These are phyloP conservation scores for Acrobasis consociella DNA, from an alignment of 2,888 invertebrate genomes.

Conservation along the genomic window DNA sequence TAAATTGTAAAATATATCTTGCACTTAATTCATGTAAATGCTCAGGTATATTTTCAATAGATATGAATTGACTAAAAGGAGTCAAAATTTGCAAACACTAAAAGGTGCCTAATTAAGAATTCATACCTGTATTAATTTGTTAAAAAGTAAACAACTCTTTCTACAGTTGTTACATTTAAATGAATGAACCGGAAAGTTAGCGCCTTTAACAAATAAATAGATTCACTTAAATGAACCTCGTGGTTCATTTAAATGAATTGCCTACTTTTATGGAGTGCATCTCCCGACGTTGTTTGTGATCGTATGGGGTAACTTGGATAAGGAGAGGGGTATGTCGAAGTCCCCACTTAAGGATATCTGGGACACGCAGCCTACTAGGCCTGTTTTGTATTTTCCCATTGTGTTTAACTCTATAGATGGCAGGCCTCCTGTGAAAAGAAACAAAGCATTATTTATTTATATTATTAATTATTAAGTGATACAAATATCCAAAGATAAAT, in stretches of 20 bases:
- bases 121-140: neutral
- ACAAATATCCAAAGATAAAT: no score
- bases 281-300: constrained; percentile 80
- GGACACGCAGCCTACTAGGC: constrained; percentile 92
- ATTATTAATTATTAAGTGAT: no score
- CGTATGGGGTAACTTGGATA: constrained; percentile 85
- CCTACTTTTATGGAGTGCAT: constrained; percentile 63
- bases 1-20: no score
- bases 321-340: constrained; percentile 87
- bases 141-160: neutral
- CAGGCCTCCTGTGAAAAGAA: constrained; percentile 87
- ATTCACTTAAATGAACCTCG: constrained; percentile 44
- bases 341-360: constrained; percentile 92
- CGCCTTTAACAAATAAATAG: constrained; percentile 33
- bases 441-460: constrained; percentile 18
- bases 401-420: constrained; percentile 89
- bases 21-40: no score
- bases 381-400: constrained; percentile 87
- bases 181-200: constrained; percentile 27
- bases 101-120: no score
- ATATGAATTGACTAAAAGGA: no score
- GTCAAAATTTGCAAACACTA: no score
- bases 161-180: neutral
- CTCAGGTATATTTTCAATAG: no score
- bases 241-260: constrained; percentile 46